Evolutionary conservation across 2,888 invertebrate species (phyloP).

Genomic region (Diarsia dahlii): DNA sequence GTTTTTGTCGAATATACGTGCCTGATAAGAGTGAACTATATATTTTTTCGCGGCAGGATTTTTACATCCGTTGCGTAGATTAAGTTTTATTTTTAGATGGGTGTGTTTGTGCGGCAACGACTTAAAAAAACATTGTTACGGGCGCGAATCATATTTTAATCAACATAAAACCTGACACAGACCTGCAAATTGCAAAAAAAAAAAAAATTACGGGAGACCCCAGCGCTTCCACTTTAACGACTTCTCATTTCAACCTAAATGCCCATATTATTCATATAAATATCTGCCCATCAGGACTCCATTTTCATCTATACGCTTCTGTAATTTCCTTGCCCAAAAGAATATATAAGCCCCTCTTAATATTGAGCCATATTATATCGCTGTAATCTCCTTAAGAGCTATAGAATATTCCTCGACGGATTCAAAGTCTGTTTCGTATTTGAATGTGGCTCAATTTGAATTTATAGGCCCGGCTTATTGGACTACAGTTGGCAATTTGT

Average conservation of each 20-base stretch:
- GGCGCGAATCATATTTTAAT: no score
- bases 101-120: neutral
- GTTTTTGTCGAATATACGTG: slow-evolving; percentile 33
- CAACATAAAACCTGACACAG: no score
- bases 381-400: slow-evolving; percentile 52
- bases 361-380: slow-evolving; percentile 16
- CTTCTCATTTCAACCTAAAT: slow-evolving; percentile 10
- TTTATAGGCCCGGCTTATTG: slow-evolving; percentile 32
- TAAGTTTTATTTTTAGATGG: slow-evolving; percentile 1
- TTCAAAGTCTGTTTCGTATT: slow-evolving; percentile 26
- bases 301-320: slow-evolving; percentile 10
- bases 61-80: slow-evolving; percentile 39
- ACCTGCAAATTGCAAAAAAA: no score
- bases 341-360: slow-evolving; percentile 17
- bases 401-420: slow-evolving; percentile 36
- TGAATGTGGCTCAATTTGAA: slow-evolving; percentile 43
- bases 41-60: slow-evolving; percentile 47
- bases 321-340: slow-evolving; percentile 8
- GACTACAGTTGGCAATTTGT: slow-evolving; percentile 19
- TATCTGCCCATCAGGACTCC: neutral
- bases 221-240: no score
- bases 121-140: no score
- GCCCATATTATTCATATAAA: neutral
- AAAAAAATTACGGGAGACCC: no score
- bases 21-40: slow-evolving; percentile 32